Evolutionary conservation across 2,113 vertebrate species (phyloP).

Genomic region (Microcebus jonahi): DNA sequence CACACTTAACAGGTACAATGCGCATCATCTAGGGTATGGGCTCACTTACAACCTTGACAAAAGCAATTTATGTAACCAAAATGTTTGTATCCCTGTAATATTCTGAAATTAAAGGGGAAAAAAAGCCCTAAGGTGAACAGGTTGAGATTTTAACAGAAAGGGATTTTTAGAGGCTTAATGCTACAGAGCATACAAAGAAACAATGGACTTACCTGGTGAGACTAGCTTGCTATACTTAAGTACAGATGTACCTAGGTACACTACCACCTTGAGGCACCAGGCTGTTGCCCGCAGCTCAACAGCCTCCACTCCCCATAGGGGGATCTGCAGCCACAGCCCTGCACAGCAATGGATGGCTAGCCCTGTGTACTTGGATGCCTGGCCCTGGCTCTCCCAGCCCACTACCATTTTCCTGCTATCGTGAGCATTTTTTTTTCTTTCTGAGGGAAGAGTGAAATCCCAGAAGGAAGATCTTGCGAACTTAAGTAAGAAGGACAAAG

Average conservation of each 20-base stretch:
- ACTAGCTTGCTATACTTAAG: neutral
- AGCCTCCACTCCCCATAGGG: neutral
- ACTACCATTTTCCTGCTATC: neutral
- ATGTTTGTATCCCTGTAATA: no score
- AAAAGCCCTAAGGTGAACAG: neutral
- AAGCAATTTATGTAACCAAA: no score
- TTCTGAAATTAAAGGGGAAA: no score
- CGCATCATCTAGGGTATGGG: no score
- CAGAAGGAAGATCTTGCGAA: neutral
- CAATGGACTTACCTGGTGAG: neutral
- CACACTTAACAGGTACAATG: no score
- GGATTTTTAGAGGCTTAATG: neutral
- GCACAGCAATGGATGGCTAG: neutral
- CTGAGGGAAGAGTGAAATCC: neutral
- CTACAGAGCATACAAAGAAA: neutral
- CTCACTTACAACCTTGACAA: no score
- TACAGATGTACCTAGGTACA: fast-evolving
- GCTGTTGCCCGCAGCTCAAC: fast-evolving
- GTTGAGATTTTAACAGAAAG: neutral
- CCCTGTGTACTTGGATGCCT: neutral
- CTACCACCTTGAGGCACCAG: fast-evolving
- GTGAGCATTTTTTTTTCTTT: neutral
- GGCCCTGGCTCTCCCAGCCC: fast-evolving
- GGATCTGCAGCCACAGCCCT: neutral
- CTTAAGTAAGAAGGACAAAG: neutral